Conservation (phyloP, 2,797 vertebrate species). For the Loriculus beryllinus region DNA sequence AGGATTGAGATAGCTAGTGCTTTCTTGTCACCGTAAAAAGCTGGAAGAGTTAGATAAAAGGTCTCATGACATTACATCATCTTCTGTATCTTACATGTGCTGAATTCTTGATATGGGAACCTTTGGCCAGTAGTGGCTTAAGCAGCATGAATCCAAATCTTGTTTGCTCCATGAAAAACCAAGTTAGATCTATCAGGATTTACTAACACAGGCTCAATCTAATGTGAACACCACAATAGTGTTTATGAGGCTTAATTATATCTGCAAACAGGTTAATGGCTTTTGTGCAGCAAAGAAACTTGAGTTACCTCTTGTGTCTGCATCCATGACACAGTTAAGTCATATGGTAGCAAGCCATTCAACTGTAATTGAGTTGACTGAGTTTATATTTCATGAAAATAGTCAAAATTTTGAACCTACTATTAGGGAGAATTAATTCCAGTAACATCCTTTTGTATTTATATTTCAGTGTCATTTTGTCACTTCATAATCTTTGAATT, state of each 20-base stretch:
- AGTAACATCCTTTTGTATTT: not conserved
- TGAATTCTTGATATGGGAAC: too few species aligned
- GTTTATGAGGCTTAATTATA: not conserved
- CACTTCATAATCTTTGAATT: not conserved
- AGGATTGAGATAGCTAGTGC: not conserved
- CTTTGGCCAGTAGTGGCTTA: too few species aligned
- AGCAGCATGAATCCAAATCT: not conserved
- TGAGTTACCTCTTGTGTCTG: not conserved
- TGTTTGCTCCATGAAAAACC: not conserved
- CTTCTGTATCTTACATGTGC: not conserved
- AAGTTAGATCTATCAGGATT: not conserved
- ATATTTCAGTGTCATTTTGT: not conserved
- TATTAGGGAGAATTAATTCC: not conserved
- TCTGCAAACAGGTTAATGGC: not conserved
- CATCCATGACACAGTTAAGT: not conserved
- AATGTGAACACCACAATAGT: not conserved
- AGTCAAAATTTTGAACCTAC: not conserved
- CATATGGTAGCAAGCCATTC: not conserved
- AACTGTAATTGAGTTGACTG: accelerated
- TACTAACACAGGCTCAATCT: not conserved
- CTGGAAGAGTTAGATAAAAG: not conserved
- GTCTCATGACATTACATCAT: not conserved
- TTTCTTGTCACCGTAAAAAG: not conserved
- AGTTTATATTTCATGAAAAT: not conserved
- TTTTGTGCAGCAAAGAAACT: not conserved